These are phyloP conservation scores for Premnoplex brunnescens DNA, from an alignment of 2,797 vertebrate species.

Conservation along the genomic window DNA sequence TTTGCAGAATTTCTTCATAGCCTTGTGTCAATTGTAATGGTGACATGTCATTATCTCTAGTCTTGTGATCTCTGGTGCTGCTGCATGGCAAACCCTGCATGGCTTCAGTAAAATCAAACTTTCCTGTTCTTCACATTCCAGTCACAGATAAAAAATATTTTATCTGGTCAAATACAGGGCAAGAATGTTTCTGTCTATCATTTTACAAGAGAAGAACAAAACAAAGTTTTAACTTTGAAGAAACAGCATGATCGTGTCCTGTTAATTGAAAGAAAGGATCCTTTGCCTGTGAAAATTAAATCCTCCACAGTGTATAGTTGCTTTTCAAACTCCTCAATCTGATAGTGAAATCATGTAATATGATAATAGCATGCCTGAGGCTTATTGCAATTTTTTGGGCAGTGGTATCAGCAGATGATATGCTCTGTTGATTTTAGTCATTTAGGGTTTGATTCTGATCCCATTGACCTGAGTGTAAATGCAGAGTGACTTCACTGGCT, in stretches of 20 bases:
- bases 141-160: neutral
- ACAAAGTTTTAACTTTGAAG: constrained; percentile 25
- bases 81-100: neutral
- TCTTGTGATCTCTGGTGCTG: neutral
- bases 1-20: neutral
- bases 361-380: constrained; percentile 64
- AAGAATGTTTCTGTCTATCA: neutral
- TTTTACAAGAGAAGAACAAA: constrained; percentile 4
- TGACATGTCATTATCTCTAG: neutral
- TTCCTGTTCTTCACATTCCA: neutral
- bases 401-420: constrained; percentile 62
- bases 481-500: neutral
- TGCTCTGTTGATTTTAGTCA: constrained; percentile 72
- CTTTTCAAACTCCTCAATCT: constrained; percentile 62
- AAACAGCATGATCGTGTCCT: constrained; percentile 28
- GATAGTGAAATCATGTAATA: constrained; percentile 66
- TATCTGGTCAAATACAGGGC: neutral
- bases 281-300: constrained; percentile 62
- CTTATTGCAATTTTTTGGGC: constrained; percentile 63
- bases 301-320: constrained; percentile 47
- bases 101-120: neutral
- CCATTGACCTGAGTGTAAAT: neutral
- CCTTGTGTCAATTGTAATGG: neutral
- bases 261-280: constrained; percentile 66
- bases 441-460: constrained; percentile 9